A percentile compares a stretch with the other conserved stretches of the same genome.
Evolutionary conservation across 1,140 invertebrate species (phyloP).

Genomic region (Globodera ellingtonae): DNA sequence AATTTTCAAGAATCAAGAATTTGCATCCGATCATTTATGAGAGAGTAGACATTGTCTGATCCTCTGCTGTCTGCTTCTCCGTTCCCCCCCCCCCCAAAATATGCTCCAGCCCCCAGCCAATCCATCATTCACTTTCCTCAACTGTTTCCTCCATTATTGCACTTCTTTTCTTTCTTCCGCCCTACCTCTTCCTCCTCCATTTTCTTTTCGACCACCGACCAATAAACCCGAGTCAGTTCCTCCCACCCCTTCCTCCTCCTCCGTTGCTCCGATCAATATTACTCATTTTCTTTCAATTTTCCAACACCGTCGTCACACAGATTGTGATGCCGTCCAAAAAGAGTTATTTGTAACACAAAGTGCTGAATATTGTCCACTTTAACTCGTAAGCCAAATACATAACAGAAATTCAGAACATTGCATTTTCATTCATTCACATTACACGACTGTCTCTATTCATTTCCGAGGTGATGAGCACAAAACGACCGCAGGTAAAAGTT

Average conservation of each 20-base stretch:
- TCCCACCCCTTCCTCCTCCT: background rate
- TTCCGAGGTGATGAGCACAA: background rate
- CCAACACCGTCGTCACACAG: background rate
- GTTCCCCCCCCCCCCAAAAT: background rate
- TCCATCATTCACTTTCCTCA: background rate
- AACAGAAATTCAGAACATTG: too few relatives aligned
- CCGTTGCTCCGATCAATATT: background rate
- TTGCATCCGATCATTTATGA: too few relatives aligned
- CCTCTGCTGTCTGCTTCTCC: background rate
- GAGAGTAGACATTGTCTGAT: too few relatives aligned
- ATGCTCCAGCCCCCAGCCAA: background rate
- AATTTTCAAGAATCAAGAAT: too few relatives aligned
- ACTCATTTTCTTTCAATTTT: too few relatives aligned
- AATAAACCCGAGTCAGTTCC: background rate
- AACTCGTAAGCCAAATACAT: too few relatives aligned
- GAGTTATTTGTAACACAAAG: too few relatives aligned
- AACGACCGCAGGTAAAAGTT: conserved; percentile 5
- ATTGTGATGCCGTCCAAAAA: background rate
- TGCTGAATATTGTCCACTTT: too few relatives aligned
- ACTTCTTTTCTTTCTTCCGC: background rate
- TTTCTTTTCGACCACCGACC: background rate
- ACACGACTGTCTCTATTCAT: background rate
- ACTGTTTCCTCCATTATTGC: conserved; percentile 1
- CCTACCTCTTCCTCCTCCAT: background rate
- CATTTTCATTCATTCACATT: too few relatives aligned